A percentile compares a stretch with the other conserved stretches of the same genome.
Conservation (phyloP, 2,797 vertebrate genomes). For the Helicolenus hilgendorfi region DNA sequence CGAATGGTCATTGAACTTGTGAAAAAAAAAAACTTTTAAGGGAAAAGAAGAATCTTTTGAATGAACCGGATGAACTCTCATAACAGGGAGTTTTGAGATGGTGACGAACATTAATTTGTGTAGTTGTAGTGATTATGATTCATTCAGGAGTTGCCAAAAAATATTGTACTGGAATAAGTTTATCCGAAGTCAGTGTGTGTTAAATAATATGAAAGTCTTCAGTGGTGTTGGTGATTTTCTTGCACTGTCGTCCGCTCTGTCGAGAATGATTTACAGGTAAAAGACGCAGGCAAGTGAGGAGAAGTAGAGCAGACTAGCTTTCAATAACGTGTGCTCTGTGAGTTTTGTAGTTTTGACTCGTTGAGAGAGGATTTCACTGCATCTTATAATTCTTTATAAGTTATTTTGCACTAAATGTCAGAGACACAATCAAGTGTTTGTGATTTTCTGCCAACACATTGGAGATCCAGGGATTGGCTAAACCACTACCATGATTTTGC, state of each 20-base stretch:
- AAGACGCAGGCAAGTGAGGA: not conserved
- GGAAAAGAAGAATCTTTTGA: constrained; percentile 32
- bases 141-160: constrained; percentile 86
- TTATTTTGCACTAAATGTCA: constrained; percentile 89
- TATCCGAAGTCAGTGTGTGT: constrained; percentile 60
- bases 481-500: constrained; percentile 75
- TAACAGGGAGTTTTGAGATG: constrained; percentile 31
- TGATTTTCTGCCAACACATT: constrained; percentile 73
- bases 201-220: constrained; percentile 45
- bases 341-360: constrained; percentile 59
- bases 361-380: constrained; percentile 69
- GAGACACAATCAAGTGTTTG: constrained; percentile 86
- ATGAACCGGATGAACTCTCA: constrained; percentile 59
- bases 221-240: constrained; percentile 42
- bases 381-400: constrained; percentile 56
- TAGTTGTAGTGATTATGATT: constrained; percentile 74
- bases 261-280: not conserved
- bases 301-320: constrained; percentile 32
- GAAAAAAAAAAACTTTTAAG: constrained; percentile 14
- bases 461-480: constrained; percentile 71
- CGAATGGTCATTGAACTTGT: constrained; percentile 15
- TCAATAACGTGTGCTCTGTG: constrained; percentile 22
- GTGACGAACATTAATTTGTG: constrained; percentile 43
- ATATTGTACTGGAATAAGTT: constrained; percentile 62
- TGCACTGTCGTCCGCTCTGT: constrained; percentile 13